Conservation (phyloP, 2,888 invertebrate genomes). For the Mesochorus sp. region DNA sequence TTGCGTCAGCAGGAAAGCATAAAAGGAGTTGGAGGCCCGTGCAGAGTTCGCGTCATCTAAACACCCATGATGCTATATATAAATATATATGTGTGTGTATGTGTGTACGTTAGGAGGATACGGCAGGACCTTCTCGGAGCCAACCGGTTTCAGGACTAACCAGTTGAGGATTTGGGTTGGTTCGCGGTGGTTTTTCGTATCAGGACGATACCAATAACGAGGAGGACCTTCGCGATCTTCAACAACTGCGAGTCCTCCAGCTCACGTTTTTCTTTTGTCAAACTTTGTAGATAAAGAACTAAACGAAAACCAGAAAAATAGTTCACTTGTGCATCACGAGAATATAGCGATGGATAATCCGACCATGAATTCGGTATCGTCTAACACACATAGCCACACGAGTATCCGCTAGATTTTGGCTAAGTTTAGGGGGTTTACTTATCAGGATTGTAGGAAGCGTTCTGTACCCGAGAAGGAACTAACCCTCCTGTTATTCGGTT, state of each 20-base stretch:
- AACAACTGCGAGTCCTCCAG: too few species aligned
- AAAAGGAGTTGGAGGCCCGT: slow-evolving; percentile 66
- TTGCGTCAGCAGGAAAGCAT: slow-evolving; percentile 78
- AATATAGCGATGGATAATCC: too few species aligned
- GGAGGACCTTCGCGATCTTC: slow-evolving; percentile 17
- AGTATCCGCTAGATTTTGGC: slow-evolving; percentile 74
- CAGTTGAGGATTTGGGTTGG: slow-evolving; percentile 70
- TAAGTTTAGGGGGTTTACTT: slow-evolving; percentile 75
- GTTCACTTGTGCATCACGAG: too few species aligned
- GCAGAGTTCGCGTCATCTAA: slow-evolving; percentile 39
- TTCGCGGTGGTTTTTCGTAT: slow-evolving; percentile 73
- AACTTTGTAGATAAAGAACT: too few species aligned
- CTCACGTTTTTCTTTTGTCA: too few species aligned
- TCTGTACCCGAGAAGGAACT: slow-evolving; percentile 23
- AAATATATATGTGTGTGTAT: not conserved
- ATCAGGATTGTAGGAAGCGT: slow-evolving; percentile 70
- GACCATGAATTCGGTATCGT: not conserved
- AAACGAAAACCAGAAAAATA: too few species aligned
- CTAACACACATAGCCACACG: slow-evolving; percentile 19
- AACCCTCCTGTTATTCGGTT: not conserved
- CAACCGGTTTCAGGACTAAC: slow-evolving; percentile 48
- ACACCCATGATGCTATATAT: not conserved
- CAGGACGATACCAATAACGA: slow-evolving; percentile 68
- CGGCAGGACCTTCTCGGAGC: slow-evolving; percentile 59
- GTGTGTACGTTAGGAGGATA: not conserved